These are phyloP conservation scores for Pangasius djambal DNA, from an alignment of 2,797 vertebrate species.

Conservation along the genomic window DNA sequence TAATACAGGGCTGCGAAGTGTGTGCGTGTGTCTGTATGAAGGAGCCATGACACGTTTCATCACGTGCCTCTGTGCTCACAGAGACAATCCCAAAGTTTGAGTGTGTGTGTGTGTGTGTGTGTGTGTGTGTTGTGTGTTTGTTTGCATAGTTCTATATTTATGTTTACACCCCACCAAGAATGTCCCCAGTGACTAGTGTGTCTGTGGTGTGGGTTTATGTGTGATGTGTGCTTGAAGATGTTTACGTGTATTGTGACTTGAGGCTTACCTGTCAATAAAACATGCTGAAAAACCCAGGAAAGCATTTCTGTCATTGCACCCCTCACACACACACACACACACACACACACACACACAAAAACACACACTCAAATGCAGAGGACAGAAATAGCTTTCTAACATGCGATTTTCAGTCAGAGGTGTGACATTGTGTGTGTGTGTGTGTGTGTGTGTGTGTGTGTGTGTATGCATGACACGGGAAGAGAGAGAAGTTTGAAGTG, in stretches of 20 bases:
- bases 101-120: neutral
- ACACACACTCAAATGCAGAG: conserved; percentile 49
- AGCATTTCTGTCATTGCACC: conserved; percentile 73
- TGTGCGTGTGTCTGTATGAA: conserved; percentile 43
- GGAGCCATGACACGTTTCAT: neutral
- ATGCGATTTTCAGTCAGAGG: conserved; percentile 66
- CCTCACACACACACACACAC: conserved; percentile 22
- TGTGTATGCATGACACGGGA: neutral
- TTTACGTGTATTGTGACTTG: conserved; percentile 43
- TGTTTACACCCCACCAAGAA: conserved; percentile 30
- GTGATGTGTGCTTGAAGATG: conserved; percentile 43
- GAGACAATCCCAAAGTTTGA: conserved; percentile 40
- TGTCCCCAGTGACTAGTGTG: conserved; percentile 15
- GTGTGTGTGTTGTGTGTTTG: conserved; percentile 42
- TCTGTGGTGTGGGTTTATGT: conserved; percentile 4
- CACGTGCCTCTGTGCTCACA: conserved; percentile 28
- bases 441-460: conserved; percentile 41
- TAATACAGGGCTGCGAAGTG: conserved; percentile 48
- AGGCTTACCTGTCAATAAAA: conserved; percentile 61
- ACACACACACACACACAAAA: conserved; percentile 21
- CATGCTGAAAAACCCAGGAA: conserved; percentile 68
- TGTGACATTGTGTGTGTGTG: conserved; percentile 62
- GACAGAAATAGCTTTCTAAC: conserved; percentile 67
- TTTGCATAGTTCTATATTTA: conserved; percentile 31
- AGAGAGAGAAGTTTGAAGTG: conserved; percentile 40